Percentiles rank a stretch among this genome's conserved stretches.
Evolutionary conservation across 2,113 vertebrate genomes (phyloP).

Genomic region (Apteryx mantelli): DNA sequence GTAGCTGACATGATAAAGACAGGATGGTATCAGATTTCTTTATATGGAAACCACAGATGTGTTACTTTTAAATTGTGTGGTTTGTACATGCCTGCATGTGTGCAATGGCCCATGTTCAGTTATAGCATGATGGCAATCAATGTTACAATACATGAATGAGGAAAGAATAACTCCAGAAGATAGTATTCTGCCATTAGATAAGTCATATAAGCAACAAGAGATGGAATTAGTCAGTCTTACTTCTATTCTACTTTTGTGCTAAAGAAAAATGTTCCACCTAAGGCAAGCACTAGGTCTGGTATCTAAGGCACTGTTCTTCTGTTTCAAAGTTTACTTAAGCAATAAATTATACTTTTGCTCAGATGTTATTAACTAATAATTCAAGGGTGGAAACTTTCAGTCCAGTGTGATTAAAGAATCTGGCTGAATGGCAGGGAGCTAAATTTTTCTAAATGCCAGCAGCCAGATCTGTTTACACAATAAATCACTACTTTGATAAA

Average conservation of each 20-base stretch:
- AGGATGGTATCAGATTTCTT: not conserved
- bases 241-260: not conserved
- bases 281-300: not conserved
- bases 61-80: not conserved
- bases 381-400: conserved; percentile 44
- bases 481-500: conserved; percentile 35
- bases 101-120: not conserved
- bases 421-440: not conserved
- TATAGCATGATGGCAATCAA: accelerated
- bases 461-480: not conserved
- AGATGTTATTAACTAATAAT: conserved; percentile 48
- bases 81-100: not conserved
- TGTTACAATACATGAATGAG: not conserved
- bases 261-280: conserved; percentile 1
- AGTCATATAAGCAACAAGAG: not conserved
- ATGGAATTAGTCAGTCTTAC: not conserved
- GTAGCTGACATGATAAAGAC: not conserved
- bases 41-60: not conserved
- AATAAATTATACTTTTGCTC: conserved; percentile 19
- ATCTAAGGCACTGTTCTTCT: not conserved
- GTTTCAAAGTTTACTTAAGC: conserved; percentile 39
- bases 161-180: not conserved
- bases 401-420: conserved; percentile 30
- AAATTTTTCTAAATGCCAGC: not conserved
- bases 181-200: not conserved